Percentiles rank a stretch among this genome's conserved stretches.
phyloP scores from a whole-genome alignment of 2,797 vertebrate genomes.

The Carcharodon carcharias region DNA sequence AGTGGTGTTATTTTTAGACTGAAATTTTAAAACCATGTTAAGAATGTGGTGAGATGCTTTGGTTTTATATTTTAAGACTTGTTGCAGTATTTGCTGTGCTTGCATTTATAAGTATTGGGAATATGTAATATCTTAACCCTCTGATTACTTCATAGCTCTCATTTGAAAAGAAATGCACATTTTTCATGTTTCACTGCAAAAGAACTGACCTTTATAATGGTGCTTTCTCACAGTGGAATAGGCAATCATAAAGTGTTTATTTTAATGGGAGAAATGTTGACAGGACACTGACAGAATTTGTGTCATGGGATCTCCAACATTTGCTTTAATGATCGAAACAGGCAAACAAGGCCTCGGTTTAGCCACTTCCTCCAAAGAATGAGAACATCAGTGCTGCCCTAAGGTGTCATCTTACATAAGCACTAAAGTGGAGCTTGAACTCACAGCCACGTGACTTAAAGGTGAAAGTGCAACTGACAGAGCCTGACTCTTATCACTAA shows the following conservation, averaged over 20 bases:
- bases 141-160: background rate
- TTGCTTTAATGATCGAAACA: background rate
- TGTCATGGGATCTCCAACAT: background rate
- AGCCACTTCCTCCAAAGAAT: background rate
- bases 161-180: background rate
- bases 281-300: background rate
- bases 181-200: background rate
- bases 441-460: background rate
- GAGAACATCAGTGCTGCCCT: too few species aligned
- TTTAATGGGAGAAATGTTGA: background rate
- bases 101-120: background rate
- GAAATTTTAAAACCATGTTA: background rate
- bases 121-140: background rate
- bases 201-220: background rate
- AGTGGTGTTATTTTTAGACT: conserved; percentile 12
- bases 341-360: background rate
- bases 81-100: background rate
- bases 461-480: background rate
- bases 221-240: background rate
- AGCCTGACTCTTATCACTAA: background rate
- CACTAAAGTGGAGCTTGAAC: background rate
- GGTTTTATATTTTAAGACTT: background rate
- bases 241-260: background rate
- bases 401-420: background rate
- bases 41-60: background rate